Evolutionary conservation across 1,140 invertebrate genomes (phyloP).

Genomic region (Reticulitermes speratus): DNA sequence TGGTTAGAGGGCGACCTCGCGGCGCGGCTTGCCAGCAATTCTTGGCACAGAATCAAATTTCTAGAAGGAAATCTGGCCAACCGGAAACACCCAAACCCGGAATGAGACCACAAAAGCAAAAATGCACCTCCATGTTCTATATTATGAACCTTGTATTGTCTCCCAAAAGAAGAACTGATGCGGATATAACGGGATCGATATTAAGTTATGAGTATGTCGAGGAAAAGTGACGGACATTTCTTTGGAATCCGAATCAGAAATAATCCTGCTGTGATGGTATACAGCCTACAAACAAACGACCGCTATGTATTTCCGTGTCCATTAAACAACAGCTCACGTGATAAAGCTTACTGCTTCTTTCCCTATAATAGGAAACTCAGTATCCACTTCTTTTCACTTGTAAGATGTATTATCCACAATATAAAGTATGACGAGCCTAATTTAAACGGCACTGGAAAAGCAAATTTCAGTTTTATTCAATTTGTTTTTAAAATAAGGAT

Average conservation of each 20-base stretch:
- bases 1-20: neutral
- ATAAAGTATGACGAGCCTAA: too few species aligned
- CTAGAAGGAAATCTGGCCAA: neutral
- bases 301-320: neutral
- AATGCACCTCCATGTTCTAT: neutral
- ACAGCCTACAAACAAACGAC: neutral
- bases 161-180: neutral
- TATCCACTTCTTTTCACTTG: too few species aligned
- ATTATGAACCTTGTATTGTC: neutral
- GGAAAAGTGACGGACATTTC: neutral
- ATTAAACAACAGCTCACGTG: neutral
- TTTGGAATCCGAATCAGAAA: neutral
- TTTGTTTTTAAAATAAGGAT: too few species aligned
- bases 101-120: neutral
- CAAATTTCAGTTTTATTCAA: too few species aligned
- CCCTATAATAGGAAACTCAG: too few species aligned
- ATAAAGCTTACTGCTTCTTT: too few species aligned
- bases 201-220: neutral
- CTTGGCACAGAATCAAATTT: neutral
- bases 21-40: neutral
- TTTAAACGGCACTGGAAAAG: too few species aligned
- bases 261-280: neutral
- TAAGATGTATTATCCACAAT: too few species aligned
- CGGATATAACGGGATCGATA: neutral
- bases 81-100: neutral